A percentile compares a stretch with the other conserved stretches of the same genome.
These are phyloP conservation scores for Drosophila quadrilineata DNA, from an alignment of 1,140 invertebrate species.

Conservation along the genomic window DNA sequence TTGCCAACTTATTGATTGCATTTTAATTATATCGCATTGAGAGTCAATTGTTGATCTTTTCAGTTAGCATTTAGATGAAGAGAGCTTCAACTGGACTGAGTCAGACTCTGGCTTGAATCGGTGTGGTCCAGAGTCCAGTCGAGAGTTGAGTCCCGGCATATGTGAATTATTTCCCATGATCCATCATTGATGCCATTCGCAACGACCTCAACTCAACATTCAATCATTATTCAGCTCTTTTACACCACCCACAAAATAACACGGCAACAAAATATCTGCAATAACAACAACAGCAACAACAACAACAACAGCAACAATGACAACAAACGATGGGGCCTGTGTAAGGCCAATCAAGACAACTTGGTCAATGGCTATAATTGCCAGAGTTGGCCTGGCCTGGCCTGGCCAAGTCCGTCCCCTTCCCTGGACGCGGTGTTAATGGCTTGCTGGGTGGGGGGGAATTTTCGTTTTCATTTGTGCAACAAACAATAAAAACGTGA, in stretches of 20 bases:
- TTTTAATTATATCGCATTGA: constrained; percentile 70
- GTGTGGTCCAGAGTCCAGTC: too few relatives aligned
- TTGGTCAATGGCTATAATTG: constrained; percentile 75
- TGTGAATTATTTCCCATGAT: constrained; percentile 61
- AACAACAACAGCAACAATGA: constrained; percentile 30
- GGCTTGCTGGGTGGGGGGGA: constrained; percentile 49
- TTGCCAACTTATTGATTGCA: constrained; percentile 44
- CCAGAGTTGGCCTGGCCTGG: constrained; percentile 4
- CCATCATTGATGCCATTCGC: constrained; percentile 54
- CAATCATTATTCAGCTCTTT: constrained; percentile 63
- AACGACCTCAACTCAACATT: constrained; percentile 56
- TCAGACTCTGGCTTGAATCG: background rate
- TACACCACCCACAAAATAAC: constrained; percentile 63
- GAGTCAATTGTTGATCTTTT: constrained; percentile 42
- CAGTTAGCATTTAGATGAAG: constrained; percentile 60
- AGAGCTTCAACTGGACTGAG: constrained; percentile 33
- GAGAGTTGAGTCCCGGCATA: background rate
- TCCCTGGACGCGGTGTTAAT: constrained; percentile 48
- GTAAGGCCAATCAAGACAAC: constrained; percentile 74
- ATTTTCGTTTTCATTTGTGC: constrained; percentile 65
- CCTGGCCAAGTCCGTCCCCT: background rate
- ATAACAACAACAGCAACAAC: constrained; percentile 34
- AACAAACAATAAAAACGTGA: constrained; percentile 76
- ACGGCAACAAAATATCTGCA: constrained; percentile 55
- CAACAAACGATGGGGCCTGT: constrained; percentile 32